Percentiles rank a stretch among this genome's conserved stretches.
Conservation (phyloP, 2,797 vertebrate genomes). For the Trichosurus vulpecula region DNA sequence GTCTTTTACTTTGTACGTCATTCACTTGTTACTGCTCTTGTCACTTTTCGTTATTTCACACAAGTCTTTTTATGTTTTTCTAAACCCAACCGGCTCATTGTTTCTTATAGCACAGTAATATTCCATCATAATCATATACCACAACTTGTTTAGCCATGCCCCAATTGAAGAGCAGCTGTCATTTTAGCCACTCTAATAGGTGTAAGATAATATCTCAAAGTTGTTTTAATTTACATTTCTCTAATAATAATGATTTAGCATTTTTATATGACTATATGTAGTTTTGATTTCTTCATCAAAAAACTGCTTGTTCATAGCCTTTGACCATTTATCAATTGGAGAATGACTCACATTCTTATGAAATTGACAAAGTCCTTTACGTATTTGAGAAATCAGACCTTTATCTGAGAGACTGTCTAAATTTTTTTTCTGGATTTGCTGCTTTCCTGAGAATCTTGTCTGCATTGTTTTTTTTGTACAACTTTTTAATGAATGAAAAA, state of each 20-base stretch:
- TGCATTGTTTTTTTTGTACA: not conserved
- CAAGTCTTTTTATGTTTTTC: no score
- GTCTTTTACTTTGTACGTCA: not conserved
- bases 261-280: not conserved
- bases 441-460: not conserved
- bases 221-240: not conserved
- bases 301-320: no score
- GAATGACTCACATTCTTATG: no score
- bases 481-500: not conserved
- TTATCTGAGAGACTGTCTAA: not conserved
- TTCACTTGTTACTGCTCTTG: not conserved
- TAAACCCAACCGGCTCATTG: no score
- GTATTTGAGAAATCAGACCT: not conserved
- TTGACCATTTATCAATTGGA: no score
- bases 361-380: not conserved
- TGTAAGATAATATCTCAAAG: not conserved
- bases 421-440: not conserved
- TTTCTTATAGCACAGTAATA: no score
- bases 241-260: not conserved
- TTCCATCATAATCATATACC: not conserved
- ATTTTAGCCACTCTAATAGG: not conserved
- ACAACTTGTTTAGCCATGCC: not conserved
- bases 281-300: no score
- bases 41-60: no score
- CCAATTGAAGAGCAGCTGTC: not conserved